Evolutionary conservation across 2,888 invertebrate genomes (phyloP), one percentile per base, ranked within the genome.

Genomic region (Acleris cristana): DNA sequence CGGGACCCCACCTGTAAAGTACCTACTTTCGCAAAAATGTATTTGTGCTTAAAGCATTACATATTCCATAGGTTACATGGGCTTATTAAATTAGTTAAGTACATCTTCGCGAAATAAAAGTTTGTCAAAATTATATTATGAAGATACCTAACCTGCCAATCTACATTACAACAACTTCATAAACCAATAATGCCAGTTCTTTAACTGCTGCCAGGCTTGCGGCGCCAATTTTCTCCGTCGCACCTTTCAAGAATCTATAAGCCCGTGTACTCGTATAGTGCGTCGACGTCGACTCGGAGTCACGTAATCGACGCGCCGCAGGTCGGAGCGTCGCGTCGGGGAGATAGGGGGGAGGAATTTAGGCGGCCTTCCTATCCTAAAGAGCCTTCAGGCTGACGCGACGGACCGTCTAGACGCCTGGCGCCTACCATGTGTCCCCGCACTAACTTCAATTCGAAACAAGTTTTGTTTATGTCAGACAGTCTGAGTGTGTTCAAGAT

Each of bases 381-480:
- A 86, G 83, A 87, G 85, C 86, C 85, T 88, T 85, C 84, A 83
- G 77, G 75, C 76, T 85, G 87, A 81, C 87, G 84, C 87, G 87
- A 81, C 87, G 76, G 75, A 70, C 79, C 79, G 88, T 87, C 88
- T 88, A 89, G 88, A 89, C 89, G 87, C 86, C 88, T 88, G 85
- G 80, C 82, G 76, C 77, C 82, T 81, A 80, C 81, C 78, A 81
- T 79, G 81, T 84, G 83, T 79, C 81, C 80, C 78, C 75, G 77
- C 70, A 74, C 71, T 71, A 64, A 67, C 59, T 63, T 59, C 58
- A 64, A 57, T 66, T 44, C 48, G 51, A 57, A 61, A 67, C 67
- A 63, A 63, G 63, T 67, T 67, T 63, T 58, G 63, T 63, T 63
- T 53, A 63, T 58, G 56, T 52, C 48, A 57, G 67, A 62, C 61